These are phyloP conservation scores for Nomada fabriciana DNA, from an alignment of 2,888 invertebrate species.

Conservation along the genomic window DNA sequence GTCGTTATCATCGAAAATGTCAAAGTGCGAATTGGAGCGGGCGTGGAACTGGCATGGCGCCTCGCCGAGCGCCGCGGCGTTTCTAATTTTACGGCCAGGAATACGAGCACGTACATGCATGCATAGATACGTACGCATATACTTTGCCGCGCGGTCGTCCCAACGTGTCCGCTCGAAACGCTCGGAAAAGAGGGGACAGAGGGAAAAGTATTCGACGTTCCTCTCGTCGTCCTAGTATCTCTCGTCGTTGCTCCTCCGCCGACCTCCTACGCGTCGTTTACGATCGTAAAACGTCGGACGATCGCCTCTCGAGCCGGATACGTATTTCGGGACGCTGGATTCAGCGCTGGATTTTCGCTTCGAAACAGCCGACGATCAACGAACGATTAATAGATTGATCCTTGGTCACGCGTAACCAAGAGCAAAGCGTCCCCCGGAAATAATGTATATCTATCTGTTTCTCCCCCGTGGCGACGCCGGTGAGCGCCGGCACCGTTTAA, in stretches of 20 bases:
- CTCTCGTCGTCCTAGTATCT: conserved; percentile 66
- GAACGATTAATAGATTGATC: conserved; percentile 64
- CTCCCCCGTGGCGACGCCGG: not conserved
- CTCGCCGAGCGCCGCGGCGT: conserved; percentile 61
- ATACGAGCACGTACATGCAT: conserved; percentile 34
- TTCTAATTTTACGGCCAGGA: conserved; percentile 67
- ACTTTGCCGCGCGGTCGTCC: not conserved
- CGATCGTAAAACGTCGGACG: conserved; percentile 61
- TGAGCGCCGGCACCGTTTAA: conserved; percentile 13
- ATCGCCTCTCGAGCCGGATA: conserved; percentile 53
- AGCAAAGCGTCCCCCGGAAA: conserved; percentile 44
- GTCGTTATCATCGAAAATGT: conserved; percentile 64
- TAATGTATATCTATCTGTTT: conserved; percentile 24
- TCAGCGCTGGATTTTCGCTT: not conserved
- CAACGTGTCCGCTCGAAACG: not conserved
- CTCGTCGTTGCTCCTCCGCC: conserved; percentile 39
- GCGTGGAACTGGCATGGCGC: conserved; percentile 65
- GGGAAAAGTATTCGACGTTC: conserved; percentile 57
- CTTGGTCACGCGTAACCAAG: conserved; percentile 49
- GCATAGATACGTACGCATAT: no score
- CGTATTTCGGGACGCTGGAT: conserved; percentile 59
- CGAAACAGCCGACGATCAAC: conserved; percentile 46
- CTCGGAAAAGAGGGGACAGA: not conserved
- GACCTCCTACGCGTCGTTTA: conserved; percentile 49
- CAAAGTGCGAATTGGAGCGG: conserved; percentile 68